phyloP scores from a whole-genome alignment of 2,797 vertebrate genomes.

The Pachyuromys duprasi region DNA sequence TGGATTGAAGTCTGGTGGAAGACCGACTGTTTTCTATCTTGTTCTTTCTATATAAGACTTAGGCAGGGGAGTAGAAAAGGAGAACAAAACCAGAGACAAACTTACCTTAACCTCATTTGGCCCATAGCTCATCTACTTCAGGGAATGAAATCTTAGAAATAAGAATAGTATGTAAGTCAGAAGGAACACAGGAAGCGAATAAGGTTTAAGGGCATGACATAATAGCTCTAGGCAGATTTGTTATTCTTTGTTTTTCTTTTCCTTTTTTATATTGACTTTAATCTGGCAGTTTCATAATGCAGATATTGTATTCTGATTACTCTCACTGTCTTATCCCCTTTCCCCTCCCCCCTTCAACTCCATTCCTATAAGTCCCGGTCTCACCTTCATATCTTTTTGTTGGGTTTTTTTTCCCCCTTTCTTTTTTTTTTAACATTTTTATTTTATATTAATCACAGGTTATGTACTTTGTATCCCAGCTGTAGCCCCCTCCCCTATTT shows the following conservation, averaged over 20 bases:
- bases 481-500: too few species aligned
- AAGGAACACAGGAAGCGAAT: slow-evolving; percentile 6
- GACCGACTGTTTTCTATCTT: background rate
- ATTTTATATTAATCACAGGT: too few species aligned
- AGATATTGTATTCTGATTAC: background rate
- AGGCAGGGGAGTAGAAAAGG: slow-evolving; percentile 42
- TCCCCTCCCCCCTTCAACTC: background rate
- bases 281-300: background rate
- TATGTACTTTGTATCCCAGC: too few species aligned
- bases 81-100: slow-evolving; percentile 17
- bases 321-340: background rate
- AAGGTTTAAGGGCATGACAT: background rate
- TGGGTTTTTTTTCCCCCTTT: too few species aligned
- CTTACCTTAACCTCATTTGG: background rate
- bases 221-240: slow-evolving; percentile 15
- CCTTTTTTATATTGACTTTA: background rate
- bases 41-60: background rate
- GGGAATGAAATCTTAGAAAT: background rate
- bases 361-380: too few species aligned
- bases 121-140: background rate
- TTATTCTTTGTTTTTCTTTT: background rate
- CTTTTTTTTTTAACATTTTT: too few species aligned
- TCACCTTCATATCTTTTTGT: background rate
- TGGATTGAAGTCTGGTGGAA: slow-evolving; percentile 20
- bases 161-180: background rate